phyloP scores from a whole-genome alignment of 1,140 invertebrate species.

The Andricus grossulariae region DNA sequence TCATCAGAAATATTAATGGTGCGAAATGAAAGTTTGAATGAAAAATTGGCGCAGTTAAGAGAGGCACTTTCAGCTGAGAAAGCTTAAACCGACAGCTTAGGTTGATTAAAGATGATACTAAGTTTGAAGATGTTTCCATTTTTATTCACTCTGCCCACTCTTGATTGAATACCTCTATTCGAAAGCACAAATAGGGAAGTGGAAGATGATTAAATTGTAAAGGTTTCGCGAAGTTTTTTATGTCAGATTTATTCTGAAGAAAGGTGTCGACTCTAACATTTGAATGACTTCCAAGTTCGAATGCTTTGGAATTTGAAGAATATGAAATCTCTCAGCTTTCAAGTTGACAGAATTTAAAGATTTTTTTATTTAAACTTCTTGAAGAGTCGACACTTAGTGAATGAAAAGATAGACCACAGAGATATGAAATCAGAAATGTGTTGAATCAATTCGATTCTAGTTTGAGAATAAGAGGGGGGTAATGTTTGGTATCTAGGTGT shows the following conservation, averaged over 20 bases:
- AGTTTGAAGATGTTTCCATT: not conserved
- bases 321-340: not conserved
- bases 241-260: too few species aligned
- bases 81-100: not conserved
- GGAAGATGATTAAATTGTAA: not conserved
- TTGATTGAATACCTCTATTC: slow-evolving; percentile 24
- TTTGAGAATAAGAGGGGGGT: too few species aligned
- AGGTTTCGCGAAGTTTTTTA: too few species aligned
- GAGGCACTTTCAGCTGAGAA: too few species aligned
- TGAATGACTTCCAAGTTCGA: not conserved
- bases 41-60: too few species aligned
- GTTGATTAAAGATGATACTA: not conserved
- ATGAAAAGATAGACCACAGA: not conserved
- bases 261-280: too few species aligned
- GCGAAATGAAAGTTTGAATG: too few species aligned
- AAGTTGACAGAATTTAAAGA: not conserved
- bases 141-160: slow-evolving; percentile 28
- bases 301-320: not conserved
- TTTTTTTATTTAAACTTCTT: too few species aligned
- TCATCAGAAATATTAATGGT: too few species aligned
- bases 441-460: not conserved
- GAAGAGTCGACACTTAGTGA: not conserved
- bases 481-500: too few species aligned
- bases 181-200: not conserved
- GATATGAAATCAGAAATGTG: slow-evolving; percentile 7